These are phyloP conservation scores for Tethya wilhelma DNA, from an alignment of 37 sponge, comb jelly and placozoan species.

Conservation along the genomic window DNA sequence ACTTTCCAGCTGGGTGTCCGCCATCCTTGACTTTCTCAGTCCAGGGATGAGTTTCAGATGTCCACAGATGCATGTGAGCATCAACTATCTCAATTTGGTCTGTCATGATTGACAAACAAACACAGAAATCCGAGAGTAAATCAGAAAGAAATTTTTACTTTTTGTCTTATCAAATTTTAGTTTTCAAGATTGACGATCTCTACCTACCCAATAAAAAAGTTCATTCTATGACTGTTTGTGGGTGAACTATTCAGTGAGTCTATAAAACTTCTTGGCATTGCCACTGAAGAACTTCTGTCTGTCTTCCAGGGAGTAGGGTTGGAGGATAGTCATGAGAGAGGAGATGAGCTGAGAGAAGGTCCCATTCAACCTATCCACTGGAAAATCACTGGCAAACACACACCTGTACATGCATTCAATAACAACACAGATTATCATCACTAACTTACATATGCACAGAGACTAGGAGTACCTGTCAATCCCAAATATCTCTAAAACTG, in stretches of 20 bases:
- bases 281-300: constrained; percentile 56
- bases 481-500: constrained; percentile 67
- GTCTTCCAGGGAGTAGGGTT: constrained; percentile 61
- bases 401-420: constrained; percentile 53
- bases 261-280: constrained; percentile 77
- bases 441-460: too few relatives aligned
- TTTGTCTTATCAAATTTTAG: too few relatives aligned
- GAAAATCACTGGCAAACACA: constrained; percentile 94
- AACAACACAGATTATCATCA: too few relatives aligned
- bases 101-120: too few relatives aligned
- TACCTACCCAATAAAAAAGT: too few relatives aligned
- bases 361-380: constrained; percentile 88
- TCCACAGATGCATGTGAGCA: constrained; percentile 86
- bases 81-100: constrained; percentile 87
- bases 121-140: too few relatives aligned
- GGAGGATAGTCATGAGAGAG: constrained; percentile 18
- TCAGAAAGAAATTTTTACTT: too few relatives aligned
- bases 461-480: constrained; percentile 76
- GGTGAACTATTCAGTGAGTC: too few relatives aligned
- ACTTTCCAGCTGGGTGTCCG: constrained; percentile 81
- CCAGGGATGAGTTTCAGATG: constrained; percentile 85
- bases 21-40: constrained; percentile 42
- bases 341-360: constrained; percentile 63
- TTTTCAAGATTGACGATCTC: too few relatives aligned
- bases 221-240: too few relatives aligned